Evolutionary conservation across 2,797 vertebrate species (phyloP), one percentile per base, ranked within the genome.

Genomic region (Labroides dimidiatus): DNA sequence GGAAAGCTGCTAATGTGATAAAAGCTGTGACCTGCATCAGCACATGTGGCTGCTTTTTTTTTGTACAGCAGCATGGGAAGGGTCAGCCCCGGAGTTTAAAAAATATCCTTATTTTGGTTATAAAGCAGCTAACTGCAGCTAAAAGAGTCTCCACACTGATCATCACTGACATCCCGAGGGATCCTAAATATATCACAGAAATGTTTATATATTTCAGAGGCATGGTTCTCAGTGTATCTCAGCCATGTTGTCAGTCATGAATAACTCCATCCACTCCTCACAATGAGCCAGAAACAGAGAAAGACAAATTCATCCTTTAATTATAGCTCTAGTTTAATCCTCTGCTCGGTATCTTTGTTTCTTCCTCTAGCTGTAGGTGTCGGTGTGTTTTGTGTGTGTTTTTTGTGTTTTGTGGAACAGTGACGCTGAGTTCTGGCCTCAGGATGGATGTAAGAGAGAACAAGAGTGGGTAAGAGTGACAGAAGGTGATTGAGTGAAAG

Each of bases 381-480:
- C 17, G 1, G 16, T 72, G 33, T 37, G 36, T 50, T 27, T 17
- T 1, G 16, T 72, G 42, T 37, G 36, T 50, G 4, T 41, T 33
- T 33, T 33, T 4, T 58, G 39, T 57, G 55, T 20, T 10, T 13
- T 19, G 12, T 20, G 24, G n/a, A 47, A 43, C 12, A 52, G 39
- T 43, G 41, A 24, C 51, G 36, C 55, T 5, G 15, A 10, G 15
- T 24, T 55, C 41, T 13, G 37, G 36, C 44, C 36, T 11, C 48
- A 14, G 54, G 44, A 69, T 54, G 14, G 21, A 64, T 24, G 52
- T 20, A 21, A 24, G 44, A 50, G 27, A 21, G 17, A 24, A 8
- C 45, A 33, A 51, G 27, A 66, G 50, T 36, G 61, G 41, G 41
- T 4, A 21, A 56, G 42, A 62, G 8, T n/a, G 51, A 69, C 20